A percentile compares a stretch with the other conserved stretches of the same genome.
phyloP scores from a whole-genome alignment of 2,888 invertebrate genomes.

The Thereva unica region DNA sequence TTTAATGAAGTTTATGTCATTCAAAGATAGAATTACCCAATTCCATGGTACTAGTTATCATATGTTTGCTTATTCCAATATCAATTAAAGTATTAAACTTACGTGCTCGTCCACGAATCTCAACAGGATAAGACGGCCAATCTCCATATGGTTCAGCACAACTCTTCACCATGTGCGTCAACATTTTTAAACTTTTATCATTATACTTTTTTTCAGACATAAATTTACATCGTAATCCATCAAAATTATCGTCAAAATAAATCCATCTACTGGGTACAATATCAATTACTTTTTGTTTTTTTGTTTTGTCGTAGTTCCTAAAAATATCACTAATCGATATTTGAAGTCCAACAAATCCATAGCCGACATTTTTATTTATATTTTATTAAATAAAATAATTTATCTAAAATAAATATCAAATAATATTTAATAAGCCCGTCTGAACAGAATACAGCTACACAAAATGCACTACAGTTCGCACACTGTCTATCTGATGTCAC shows the following conservation, averaged over 20 bases:
- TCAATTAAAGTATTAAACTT: neutral
- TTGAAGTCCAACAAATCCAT: neutral
- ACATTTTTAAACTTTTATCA: neutral
- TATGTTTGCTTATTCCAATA: neutral
- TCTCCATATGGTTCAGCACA: neutral
- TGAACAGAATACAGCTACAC: too few species aligned
- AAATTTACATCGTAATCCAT: neutral
- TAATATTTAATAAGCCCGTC: too few species aligned
- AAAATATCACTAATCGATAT: neutral
- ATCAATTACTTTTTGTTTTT: neutral
- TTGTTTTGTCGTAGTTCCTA: neutral
- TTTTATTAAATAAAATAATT: too few species aligned
- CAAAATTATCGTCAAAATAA: neutral
- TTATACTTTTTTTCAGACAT: neutral
- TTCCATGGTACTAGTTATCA: too few species aligned
- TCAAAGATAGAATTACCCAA: too few species aligned
- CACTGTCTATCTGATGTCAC: too few species aligned
- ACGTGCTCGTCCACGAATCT: conserved; percentile 2
- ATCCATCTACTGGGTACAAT: neutral
- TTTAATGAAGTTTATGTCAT: too few species aligned
- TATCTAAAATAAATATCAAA: too few species aligned
- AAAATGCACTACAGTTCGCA: too few species aligned
- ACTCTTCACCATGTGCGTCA: neutral
- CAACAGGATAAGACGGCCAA: neutral
- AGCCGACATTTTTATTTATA: too few species aligned